Conservation (phyloP, 1,140 invertebrate genomes). For the Penaeus japonicus region DNA sequence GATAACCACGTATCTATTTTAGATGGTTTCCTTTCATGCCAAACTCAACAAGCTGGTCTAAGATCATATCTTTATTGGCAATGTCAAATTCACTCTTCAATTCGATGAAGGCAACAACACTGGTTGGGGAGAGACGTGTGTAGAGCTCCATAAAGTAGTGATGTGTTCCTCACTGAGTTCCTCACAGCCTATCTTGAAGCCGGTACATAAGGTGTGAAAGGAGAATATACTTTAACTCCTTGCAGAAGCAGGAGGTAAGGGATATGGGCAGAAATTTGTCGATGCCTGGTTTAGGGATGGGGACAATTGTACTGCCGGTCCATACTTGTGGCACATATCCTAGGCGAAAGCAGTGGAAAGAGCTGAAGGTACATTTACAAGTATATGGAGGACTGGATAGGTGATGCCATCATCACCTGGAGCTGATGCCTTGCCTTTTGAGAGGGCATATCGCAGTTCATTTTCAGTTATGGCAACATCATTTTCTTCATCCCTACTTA, state of each 20-base stretch:
- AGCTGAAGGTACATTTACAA: neutral
- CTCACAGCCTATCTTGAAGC: neutral
- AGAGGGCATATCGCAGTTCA: slow-evolving; percentile 8
- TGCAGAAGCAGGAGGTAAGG: slow-evolving; percentile 9
- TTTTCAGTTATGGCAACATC: neutral
- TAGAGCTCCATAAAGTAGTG: neutral
- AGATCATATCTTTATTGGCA: neutral
- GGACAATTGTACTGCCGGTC: slow-evolving; percentile 29
- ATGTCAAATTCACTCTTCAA: neutral
- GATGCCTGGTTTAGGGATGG: slow-evolving; percentile 26
- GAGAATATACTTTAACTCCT: neutral
- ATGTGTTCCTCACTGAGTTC: no score
- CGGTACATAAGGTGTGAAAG: neutral
- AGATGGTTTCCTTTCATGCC: neutral
- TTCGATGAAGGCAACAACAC: neutral
- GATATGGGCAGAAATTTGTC: neutral
- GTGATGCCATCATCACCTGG: slow-evolving; percentile 26
- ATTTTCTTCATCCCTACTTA: neutral
- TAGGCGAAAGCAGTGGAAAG: neutral
- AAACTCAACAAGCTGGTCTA: neutral
- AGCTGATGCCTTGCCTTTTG: neutral
- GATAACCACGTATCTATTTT: neutral
- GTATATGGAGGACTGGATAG: slow-evolving; percentile 6
- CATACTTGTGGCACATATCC: slow-evolving; percentile 3
- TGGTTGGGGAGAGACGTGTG: neutral